Evolutionary conservation across 2,113 vertebrate species (phyloP).

Genomic region (Crotalus horridus): DNA sequence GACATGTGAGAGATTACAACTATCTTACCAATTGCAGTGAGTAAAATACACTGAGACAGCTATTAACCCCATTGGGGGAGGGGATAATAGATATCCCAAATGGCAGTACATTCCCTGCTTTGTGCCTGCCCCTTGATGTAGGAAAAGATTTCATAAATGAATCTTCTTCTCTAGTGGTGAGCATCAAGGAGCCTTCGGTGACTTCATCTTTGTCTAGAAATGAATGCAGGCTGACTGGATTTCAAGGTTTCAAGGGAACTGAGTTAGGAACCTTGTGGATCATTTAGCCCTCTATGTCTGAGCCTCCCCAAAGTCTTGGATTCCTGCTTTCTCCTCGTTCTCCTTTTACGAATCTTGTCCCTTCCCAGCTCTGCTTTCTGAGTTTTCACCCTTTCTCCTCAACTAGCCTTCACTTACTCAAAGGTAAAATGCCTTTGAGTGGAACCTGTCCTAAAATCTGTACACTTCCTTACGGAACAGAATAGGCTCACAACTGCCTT

Average conservation of each 20-base stretch:
- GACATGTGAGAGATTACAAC: neutral
- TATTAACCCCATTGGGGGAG: neutral
- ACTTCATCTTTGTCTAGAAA: neutral
- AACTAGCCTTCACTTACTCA: neutral
- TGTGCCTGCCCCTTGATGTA: neutral
- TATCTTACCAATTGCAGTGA: neutral
- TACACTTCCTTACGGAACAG: neutral
- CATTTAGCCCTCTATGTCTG: neutral
- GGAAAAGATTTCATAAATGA: neutral
- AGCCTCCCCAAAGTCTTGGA: neutral
- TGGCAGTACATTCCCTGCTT: neutral
- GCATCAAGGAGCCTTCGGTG: neutral
- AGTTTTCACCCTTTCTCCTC: neutral
- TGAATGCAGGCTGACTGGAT: neutral
- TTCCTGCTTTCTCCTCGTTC: neutral
- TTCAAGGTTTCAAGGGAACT: neutral
- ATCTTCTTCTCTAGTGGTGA: too few species aligned
- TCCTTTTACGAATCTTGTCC: neutral
- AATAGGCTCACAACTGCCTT: neutral
- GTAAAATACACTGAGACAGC: neutral
- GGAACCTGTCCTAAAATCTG: neutral
- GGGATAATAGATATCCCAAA: neutral
- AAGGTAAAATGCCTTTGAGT: neutral
- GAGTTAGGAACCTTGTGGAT: neutral
- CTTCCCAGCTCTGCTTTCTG: neutral